Conservation (phyloP, 2,797 vertebrate species). For the Nasua narica region DNA sequence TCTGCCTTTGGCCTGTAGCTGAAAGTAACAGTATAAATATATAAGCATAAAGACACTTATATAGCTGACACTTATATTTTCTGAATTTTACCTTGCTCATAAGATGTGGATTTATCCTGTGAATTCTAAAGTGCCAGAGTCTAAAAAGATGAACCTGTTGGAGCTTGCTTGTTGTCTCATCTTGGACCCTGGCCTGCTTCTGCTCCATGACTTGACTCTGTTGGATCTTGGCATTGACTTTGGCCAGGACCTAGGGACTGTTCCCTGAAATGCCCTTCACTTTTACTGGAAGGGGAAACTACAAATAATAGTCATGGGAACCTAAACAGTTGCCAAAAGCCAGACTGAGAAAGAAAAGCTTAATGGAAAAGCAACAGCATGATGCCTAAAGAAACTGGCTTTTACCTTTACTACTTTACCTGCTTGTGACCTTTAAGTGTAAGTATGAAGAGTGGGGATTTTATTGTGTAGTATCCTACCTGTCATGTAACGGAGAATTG, state of each 20-base stretch:
- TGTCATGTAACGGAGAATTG: background rate
- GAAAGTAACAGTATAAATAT: background rate
- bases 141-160: background rate
- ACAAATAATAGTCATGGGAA: conserved; percentile 29
- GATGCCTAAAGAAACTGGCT: background rate
- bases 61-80: background rate
- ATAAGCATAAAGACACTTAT: background rate
- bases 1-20: background rate
- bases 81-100: background rate
- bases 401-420: background rate
- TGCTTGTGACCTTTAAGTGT: conserved; percentile 44
- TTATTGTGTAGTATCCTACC: conserved; percentile 2
- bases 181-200: conserved; percentile 1
- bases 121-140: background rate
- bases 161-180: background rate
- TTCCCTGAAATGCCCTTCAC: conserved; percentile 51
- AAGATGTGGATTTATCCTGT: background rate
- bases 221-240: conserved; percentile 43
- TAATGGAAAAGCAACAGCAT: conserved; percentile 35
- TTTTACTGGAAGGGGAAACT: conserved; percentile 43
- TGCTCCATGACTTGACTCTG: conserved; percentile 23
- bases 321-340: conserved; percentile 20
- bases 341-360: background rate
- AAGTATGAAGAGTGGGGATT: background rate
- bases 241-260: background rate